Conservation (phyloP, 2,797 vertebrate species). For the Momotus momota region DNA sequence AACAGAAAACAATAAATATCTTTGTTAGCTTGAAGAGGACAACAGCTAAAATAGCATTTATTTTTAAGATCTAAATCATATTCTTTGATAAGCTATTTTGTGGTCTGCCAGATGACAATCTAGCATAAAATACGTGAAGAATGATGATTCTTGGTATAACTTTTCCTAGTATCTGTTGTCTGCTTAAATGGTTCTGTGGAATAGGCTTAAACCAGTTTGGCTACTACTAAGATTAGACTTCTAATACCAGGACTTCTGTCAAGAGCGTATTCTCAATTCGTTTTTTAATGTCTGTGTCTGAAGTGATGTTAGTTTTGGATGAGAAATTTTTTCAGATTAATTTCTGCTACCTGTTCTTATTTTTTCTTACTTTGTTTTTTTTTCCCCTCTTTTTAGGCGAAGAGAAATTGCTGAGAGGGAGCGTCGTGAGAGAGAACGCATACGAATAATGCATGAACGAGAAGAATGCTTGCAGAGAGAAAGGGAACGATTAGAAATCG, state of each 20-base stretch:
- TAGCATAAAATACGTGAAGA: neutral
- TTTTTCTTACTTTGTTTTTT: neutral
- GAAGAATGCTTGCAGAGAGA: constrained; percentile 93
- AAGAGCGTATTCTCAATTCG: neutral
- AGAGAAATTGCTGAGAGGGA: constrained; percentile 93
- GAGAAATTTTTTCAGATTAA: neutral
- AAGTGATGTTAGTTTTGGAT: neutral
- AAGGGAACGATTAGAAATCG: constrained; percentile 92
- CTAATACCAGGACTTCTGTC: neutral
- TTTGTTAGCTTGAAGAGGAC: neutral
- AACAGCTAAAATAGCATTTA: neutral
- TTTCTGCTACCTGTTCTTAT: neutral
- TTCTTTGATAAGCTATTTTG: neutral
- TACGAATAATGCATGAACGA: constrained; percentile 89
- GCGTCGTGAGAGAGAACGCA: constrained; percentile 88
- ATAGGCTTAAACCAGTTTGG: neutral
- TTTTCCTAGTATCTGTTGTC: neutral
- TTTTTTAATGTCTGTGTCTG: neutral
- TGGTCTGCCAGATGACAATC: neutral
- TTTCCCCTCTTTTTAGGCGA: constrained; percentile 76
- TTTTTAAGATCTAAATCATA: neutral
- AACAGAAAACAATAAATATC: neutral
- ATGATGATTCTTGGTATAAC: neutral
- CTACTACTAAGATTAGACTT: neutral
- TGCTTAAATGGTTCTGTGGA: neutral